Percentiles rank a stretch among this genome's conserved stretches.
Evolutionary conservation across 2,888 invertebrate species (phyloP).

Genomic region (Dynastes tityus): DNA sequence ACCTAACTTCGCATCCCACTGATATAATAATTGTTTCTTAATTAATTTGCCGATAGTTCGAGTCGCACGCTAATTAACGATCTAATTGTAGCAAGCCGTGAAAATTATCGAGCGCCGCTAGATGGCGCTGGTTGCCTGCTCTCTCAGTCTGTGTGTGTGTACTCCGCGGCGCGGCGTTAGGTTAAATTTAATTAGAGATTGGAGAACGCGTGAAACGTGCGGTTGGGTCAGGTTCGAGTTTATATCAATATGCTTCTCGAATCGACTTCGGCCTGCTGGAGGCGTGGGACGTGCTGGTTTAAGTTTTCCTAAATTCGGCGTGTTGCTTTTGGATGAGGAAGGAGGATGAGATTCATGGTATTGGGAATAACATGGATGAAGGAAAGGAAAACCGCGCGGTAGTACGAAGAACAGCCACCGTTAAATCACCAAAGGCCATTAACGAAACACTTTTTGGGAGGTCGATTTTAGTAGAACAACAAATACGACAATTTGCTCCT

Average conservation of each 20-base stretch:
- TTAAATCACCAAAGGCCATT: too few relatives aligned
- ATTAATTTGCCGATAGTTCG: constrained; percentile 24
- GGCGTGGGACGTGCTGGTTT: too few relatives aligned
- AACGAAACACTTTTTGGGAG: too few relatives aligned
- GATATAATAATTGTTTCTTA: constrained; percentile 32
- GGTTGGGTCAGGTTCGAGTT: constrained; percentile 40
- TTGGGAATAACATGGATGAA: too few relatives aligned
- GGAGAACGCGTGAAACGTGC: constrained; percentile 22
- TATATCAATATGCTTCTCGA: constrained; percentile 30
- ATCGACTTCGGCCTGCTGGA: background rate
- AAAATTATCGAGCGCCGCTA: background rate
- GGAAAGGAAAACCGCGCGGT: too few relatives aligned
- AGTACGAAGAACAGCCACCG: too few relatives aligned
- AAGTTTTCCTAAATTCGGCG: too few relatives aligned
- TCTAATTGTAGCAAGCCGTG: constrained; percentile 17
- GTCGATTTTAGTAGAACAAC: too few relatives aligned
- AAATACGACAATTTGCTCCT: too few relatives aligned
- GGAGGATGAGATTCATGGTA: too few relatives aligned
- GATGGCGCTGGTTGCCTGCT: background rate
- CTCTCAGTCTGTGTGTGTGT: background rate
- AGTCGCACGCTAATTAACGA: constrained; percentile 17
- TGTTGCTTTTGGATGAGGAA: too few relatives aligned
- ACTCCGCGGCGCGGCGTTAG: background rate
- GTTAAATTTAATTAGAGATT: constrained; percentile 38
- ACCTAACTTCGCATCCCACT: background rate